Conservation (phyloP, 2,888 invertebrate genomes). For the Drosophila fungiperda region DNA sequence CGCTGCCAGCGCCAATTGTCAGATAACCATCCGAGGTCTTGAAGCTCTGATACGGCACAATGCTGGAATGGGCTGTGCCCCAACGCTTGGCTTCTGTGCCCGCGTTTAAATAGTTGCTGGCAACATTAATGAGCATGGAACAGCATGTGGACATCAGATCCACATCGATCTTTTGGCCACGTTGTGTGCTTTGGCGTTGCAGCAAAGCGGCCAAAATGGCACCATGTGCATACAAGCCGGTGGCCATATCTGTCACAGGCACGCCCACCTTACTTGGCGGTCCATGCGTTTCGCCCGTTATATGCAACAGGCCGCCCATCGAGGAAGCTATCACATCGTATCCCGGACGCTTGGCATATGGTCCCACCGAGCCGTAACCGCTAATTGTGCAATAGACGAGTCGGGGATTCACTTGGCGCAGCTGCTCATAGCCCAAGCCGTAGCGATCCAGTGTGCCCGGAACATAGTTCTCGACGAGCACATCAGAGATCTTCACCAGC, state of each 20-base stretch:
- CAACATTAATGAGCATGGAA: conserved; percentile 94
- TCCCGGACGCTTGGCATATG: conserved; percentile 94
- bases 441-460: conserved; percentile 93
- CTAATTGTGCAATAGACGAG: conserved; percentile 97
- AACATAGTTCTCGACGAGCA: conserved; percentile 96
- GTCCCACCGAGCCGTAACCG: conserved; percentile 95
- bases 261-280: conserved; percentile 96
- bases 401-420: conserved; percentile 89
- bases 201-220: conserved; percentile 96
- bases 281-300: conserved; percentile 94
- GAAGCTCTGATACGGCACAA: conserved; percentile 98
- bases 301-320: conserved; percentile 94
- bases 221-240: conserved; percentile 97
- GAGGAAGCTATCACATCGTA: conserved; percentile 98
- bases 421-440: conserved; percentile 91
- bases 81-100: conserved; percentile 91
- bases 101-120: conserved; percentile 95
- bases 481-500: conserved; percentile 91
- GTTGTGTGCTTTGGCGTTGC: conserved; percentile 90
- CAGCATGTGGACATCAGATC: conserved; percentile 97
- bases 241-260: conserved; percentile 96
- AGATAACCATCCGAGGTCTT: conserved; percentile 92
- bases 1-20: conserved; percentile 95
- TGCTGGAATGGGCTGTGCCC: conserved; percentile 97
- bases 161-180: conserved; percentile 97